phyloP scores from a whole-genome alignment of 2,797 vertebrate genomes.

The Pyrrhura leucotis region DNA sequence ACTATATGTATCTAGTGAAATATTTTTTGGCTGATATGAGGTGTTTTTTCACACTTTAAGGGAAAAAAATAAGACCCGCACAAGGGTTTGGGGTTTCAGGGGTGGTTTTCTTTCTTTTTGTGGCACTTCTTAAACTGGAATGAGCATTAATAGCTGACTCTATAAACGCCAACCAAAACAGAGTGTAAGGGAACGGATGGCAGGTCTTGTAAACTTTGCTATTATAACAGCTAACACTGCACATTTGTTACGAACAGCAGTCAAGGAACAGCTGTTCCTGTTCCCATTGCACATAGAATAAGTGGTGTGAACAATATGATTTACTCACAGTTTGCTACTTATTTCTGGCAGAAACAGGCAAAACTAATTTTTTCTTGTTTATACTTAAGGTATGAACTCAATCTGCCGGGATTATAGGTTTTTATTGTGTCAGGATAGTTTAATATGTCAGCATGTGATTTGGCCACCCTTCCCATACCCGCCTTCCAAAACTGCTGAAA shows the following conservation, averaged over 20 bases:
- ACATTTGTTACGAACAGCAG: not conserved
- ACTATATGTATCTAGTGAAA: not conserved
- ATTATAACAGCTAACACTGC: not conserved
- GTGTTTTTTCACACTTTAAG: not conserved
- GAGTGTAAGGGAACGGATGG: not conserved
- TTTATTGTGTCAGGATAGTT: conserved; percentile 52
- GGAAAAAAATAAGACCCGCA: fast-evolving
- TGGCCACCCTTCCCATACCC: not conserved
- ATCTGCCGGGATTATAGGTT: conserved; percentile 29
- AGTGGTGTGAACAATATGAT: conserved; percentile 10
- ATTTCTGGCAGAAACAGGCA: conserved; percentile 59
- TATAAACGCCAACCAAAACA: not conserved
- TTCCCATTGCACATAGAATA: conserved; percentile 17
- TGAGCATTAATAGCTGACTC: not conserved
- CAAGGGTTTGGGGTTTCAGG: not conserved
- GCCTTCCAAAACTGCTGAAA: not conserved
- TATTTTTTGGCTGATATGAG: not conserved
- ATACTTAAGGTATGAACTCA: conserved; percentile 42
- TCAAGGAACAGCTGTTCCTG: conserved; percentile 43
- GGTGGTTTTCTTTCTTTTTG: not conserved
- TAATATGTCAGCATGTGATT: not conserved
- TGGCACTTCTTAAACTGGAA: not conserved
- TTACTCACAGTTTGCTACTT: conserved; percentile 43
- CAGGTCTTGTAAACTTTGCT: not conserved
- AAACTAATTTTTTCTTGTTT: conserved; percentile 45